These are phyloP conservation scores for Zosterops lateralis DNA, from an alignment of 2,113 vertebrate genomes.

Conservation along the genomic window DNA sequence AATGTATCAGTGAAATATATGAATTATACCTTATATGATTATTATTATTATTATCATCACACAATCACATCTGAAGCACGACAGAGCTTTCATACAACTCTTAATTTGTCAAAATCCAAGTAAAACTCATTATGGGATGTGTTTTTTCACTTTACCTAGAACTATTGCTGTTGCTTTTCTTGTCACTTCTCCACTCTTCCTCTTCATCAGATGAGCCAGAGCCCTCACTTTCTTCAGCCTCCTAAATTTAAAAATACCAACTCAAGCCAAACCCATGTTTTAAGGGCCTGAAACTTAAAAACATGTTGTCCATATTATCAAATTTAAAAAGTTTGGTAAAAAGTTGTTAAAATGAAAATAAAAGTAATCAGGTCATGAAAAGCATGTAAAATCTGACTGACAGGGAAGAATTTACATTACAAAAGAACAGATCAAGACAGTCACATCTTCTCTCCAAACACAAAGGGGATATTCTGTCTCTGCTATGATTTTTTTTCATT, in stretches of 20 bases:
- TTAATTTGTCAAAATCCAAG: not conserved
- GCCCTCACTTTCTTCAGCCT: conserved; percentile 82
- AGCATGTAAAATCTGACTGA: not conserved
- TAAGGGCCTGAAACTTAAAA: not conserved
- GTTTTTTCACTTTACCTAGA: conserved; percentile 78
- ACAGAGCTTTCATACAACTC: not conserved
- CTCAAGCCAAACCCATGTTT: not conserved
- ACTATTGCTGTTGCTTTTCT: conserved; percentile 82
- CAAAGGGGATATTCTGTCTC: not conserved
- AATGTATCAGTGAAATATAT: not conserved
- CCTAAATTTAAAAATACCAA: conserved; percentile 68
- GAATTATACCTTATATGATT: too few species aligned
- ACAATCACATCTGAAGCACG: not conserved
- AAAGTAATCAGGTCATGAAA: not conserved
- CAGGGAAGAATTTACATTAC: not conserved
- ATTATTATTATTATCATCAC: not conserved
- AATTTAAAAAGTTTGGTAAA: not conserved
- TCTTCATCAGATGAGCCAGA: conserved; percentile 82
- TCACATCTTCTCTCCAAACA: not conserved
- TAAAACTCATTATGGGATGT: not conserved
- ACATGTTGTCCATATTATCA: not conserved
- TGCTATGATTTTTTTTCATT: not conserved
- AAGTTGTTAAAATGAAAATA: not conserved
- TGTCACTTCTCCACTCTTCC: conserved; percentile 90
- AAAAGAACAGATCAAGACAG: not conserved